These are phyloP conservation scores for Oryzaephilus surinamensis DNA, from an alignment of 1,140 invertebrate species.

Conservation along the genomic window DNA sequence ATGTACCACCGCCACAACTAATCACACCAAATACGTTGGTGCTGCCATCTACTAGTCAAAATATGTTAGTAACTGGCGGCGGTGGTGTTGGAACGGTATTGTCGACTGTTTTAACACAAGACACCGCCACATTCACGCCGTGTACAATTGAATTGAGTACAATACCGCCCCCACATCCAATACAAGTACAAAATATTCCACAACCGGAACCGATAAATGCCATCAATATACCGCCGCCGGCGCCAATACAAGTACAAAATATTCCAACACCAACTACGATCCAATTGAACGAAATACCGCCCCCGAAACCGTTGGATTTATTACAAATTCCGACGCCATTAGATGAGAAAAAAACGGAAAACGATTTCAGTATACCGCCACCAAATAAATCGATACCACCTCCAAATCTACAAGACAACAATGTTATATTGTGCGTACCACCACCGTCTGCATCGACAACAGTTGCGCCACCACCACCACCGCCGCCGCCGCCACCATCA, in stretches of 20 bases:
- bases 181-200: conserved; percentile 36
- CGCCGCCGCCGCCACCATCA: conserved; percentile 13
- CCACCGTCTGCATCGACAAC: conserved; percentile 34
- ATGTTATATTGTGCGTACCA: conserved; percentile 16
- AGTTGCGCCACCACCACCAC: conserved; percentile 24
- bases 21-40: conserved; percentile 15
- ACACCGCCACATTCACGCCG: conserved; percentile 13
- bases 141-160: conserved; percentile 27
- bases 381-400: conserved; percentile 35
- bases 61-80: too few species aligned
- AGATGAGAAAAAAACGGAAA: conserved; percentile 24
- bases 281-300: conserved; percentile 35
- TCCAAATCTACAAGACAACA: conserved; percentile 23
- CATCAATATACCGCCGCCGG: conserved; percentile 37
- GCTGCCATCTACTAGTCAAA: too few species aligned
- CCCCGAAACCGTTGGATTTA: conserved; percentile 33
- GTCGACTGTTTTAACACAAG: conserved; percentile 24
- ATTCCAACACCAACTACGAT: conserved; percentile 40
- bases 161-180: conserved; percentile 34
- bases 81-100: neutral
- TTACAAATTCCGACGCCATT: conserved; percentile 32
- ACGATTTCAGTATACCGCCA: conserved; percentile 27
- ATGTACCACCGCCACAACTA: conserved; percentile 34
- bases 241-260: conserved; percentile 40
- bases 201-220: conserved; percentile 34